Evolutionary conservation across 2,888 invertebrate species (phyloP).

Genomic region (Perizoma flavofasciatum): DNA sequence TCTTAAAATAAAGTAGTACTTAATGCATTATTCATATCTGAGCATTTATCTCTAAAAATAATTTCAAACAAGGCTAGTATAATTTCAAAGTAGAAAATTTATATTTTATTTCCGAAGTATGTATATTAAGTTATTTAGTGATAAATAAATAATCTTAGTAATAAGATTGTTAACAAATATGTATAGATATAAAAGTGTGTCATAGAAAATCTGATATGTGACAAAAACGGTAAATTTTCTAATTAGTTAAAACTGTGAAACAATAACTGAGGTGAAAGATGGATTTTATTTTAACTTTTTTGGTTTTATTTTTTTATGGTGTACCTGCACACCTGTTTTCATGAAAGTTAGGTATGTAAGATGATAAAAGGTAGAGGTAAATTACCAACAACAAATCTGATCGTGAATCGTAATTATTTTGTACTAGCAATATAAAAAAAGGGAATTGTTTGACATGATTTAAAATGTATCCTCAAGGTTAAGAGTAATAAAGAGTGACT

Average conservation of each 20-base stretch:
- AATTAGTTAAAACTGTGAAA: slow-evolving; percentile 15
- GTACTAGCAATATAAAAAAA: no score
- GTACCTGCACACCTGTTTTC: background rate
- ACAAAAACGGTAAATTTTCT: slow-evolving; percentile 25
- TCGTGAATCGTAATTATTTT: no score
- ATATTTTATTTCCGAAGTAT: slow-evolving; percentile 12
- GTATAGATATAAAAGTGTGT: background rate
- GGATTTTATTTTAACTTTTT: no score
- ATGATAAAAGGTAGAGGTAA: no score
- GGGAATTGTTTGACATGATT: no score
- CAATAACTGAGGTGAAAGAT: slow-evolving; percentile 16
- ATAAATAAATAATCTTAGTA: slow-evolving; percentile 13
- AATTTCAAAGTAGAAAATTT: slow-evolving; percentile 22
- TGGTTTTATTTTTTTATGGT: no score
- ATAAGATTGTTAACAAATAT: slow-evolving; percentile 10
- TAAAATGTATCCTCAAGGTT: no score
- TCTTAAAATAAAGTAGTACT: slow-evolving; percentile 22
- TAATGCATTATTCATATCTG: slow-evolving; percentile 7
- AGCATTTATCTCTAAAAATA: slow-evolving; percentile 14
- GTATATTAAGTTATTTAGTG: slow-evolving; percentile 17
- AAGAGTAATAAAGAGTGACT: no score
- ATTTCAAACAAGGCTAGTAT: slow-evolving; percentile 5
- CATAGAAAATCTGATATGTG: slow-evolving; percentile 35
- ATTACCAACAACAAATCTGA: no score
- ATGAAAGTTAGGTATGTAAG: no score